Base-by-base conservation (phyloP, 2,113 vertebrate species). In the Rhea pennata region DNA sequence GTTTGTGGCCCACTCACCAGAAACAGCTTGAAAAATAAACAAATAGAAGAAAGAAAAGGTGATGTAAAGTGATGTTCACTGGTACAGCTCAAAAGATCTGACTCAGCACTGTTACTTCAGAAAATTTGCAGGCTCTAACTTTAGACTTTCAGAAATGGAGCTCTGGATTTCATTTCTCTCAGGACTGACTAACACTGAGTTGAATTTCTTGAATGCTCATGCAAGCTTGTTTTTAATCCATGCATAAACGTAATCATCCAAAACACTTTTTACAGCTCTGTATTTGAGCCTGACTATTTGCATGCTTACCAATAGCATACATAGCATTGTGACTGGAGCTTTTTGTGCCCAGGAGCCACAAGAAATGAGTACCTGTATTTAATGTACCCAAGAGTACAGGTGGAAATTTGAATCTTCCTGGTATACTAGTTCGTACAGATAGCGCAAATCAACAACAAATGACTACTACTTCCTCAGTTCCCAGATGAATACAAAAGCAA, bases 1-100 rank as follows among this genome's bases (percentile, higher is more conserved):
- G 87, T 95, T 94, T 97, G 95, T 92, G 95, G 89, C 93, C 87
- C 81, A 87, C 91, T 94, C 91, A 82, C 95, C 84, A 94, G 73
- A 94, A 96, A 84, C 78, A 87, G 86, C 81, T 87, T 90, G 76
- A 82, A 95, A 93, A 95, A 94, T 70, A 95, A 96, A 95, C 93
- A 96, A 95, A 86, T 88, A 80, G 86, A 96, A 90, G 84, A 53
- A 96, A 89, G 75, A 78, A 93, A 95, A 87, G 29, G 67, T 83
- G 93, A 95, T 95, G 29, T 59, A 59, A 59, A 95, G 92, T 89
- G 2, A 64, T 96, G 96, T 94, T 72, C 26, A 40, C 62, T 95
- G 92, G 89, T 74, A 89, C 91, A 90, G 91, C 84, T 93, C 50
- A 85, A 75, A 87, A 95, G 90, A 87, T 92, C 94, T 85, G 93